These are phyloP conservation scores for Tribolium madens DNA, from an alignment of 1,140 invertebrate species.

Conservation along the genomic window DNA sequence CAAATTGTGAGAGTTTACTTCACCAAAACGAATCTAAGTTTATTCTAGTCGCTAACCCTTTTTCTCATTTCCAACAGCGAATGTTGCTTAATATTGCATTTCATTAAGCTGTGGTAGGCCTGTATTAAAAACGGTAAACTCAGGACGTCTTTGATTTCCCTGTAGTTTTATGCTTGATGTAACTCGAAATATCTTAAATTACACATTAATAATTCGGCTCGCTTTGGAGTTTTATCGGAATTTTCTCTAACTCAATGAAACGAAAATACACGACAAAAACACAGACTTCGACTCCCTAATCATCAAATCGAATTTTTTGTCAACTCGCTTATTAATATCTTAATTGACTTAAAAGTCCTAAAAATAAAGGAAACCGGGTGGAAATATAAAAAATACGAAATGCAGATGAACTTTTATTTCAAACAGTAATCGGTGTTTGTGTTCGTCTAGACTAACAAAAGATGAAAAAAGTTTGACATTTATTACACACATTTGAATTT, in stretches of 20 bases:
- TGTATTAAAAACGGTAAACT: conserved; percentile 15
- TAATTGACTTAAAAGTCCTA: too few relatives aligned
- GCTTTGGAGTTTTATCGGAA: neutral
- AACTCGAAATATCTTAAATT: conserved; percentile 32
- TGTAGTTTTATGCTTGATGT: conserved; percentile 24
- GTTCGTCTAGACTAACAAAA: neutral
- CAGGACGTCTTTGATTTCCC: conserved; percentile 36
- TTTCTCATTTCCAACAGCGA: conserved; percentile 5
- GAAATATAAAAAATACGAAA: too few relatives aligned
- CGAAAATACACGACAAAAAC: neutral
- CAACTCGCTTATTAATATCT: too few relatives aligned
- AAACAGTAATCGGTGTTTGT: too few relatives aligned
- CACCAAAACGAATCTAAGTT: neutral
- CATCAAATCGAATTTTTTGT: too few relatives aligned
- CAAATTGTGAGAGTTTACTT: conserved; percentile 18
- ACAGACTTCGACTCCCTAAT: neutral
- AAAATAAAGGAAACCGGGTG: too few relatives aligned
- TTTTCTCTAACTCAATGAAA: neutral
- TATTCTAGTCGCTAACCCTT: conserved; percentile 18
- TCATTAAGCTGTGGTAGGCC: conserved; percentile 10
- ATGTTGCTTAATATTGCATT: conserved; percentile 25
- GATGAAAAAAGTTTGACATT: neutral
- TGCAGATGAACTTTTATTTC: neutral
- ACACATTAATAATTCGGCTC: conserved; percentile 21
- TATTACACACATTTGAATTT: neutral